Percentiles rank a stretch among this genome's conserved stretches.
phyloP scores from a whole-genome alignment of 2,888 invertebrate genomes.

The Pandemis corylana region DNA sequence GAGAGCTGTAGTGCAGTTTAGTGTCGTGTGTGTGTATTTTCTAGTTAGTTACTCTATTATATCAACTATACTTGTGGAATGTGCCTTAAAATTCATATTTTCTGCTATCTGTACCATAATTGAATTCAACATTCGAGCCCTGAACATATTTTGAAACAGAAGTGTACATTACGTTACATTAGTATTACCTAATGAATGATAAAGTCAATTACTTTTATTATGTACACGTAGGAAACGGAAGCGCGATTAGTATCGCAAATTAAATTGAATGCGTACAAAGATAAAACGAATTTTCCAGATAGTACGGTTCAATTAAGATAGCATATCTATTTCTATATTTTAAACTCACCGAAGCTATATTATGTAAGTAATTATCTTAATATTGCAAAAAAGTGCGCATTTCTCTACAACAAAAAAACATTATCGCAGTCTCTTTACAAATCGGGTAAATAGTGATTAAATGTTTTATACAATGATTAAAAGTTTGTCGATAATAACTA shows the following conservation, averaged over 20 bases:
- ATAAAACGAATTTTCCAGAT: background rate
- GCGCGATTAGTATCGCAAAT: conserved; percentile 2
- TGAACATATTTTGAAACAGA: too few relatives aligned
- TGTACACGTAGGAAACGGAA: background rate
- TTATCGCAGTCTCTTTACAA: background rate
- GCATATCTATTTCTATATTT: background rate
- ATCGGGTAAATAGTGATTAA: background rate
- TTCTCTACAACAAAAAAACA: background rate
- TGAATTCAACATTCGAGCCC: too few relatives aligned
- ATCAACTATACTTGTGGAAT: too few relatives aligned
- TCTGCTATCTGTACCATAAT: too few relatives aligned
- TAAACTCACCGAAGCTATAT: background rate
- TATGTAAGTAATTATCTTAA: background rate
- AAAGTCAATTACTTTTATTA: conserved; percentile 1
- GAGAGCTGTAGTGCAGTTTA: too few relatives aligned
- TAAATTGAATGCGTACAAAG: background rate
- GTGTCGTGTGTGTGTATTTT: too few relatives aligned
- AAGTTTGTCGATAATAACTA: too few relatives aligned
- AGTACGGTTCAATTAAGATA: background rate
- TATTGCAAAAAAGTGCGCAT: background rate
- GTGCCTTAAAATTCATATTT: too few relatives aligned
- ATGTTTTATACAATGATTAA: too few relatives aligned
- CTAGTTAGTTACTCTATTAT: too few relatives aligned
- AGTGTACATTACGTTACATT: too few relatives aligned
- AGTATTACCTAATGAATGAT: background rate